Percentiles rank a stretch among this genome's conserved stretches.
These are phyloP conservation scores for Narcine bancroftii DNA, from an alignment of 2,113 vertebrate genomes.

Conservation along the genomic window DNA sequence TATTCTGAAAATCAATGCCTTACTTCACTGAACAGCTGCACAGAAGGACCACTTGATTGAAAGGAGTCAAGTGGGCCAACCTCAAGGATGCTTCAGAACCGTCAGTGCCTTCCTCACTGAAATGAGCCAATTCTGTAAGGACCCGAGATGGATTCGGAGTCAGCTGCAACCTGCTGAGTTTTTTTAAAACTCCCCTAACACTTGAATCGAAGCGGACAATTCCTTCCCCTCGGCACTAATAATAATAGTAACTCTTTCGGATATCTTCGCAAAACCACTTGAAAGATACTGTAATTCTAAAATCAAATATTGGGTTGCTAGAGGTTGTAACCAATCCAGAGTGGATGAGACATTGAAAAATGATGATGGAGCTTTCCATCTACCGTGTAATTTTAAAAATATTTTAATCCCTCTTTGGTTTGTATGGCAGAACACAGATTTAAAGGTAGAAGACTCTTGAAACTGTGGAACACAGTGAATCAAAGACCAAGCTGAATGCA, in stretches of 20 bases:
- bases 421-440: background rate
- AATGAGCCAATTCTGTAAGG: background rate
- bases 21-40: no score
- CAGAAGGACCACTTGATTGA: no score
- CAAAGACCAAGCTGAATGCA: background rate
- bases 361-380: background rate
- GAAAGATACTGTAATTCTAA: background rate
- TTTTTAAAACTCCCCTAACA: background rate
- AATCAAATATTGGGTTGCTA: background rate
- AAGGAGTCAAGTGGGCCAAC: background rate
- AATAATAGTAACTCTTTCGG: background rate
- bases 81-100: background rate
- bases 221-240: background rate
- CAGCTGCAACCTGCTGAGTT: background rate
- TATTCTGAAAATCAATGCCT: no score
- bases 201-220: background rate
- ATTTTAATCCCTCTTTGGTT: background rate
- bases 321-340: background rate
- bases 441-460: background rate
- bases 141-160: background rate
- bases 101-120: background rate
- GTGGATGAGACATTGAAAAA: background rate
- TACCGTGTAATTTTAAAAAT: no score
- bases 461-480: background rate
- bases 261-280: background rate